These are phyloP conservation scores for Drosophila santomea DNA, from an alignment of 1,140 invertebrate species.

Conservation along the genomic window DNA sequence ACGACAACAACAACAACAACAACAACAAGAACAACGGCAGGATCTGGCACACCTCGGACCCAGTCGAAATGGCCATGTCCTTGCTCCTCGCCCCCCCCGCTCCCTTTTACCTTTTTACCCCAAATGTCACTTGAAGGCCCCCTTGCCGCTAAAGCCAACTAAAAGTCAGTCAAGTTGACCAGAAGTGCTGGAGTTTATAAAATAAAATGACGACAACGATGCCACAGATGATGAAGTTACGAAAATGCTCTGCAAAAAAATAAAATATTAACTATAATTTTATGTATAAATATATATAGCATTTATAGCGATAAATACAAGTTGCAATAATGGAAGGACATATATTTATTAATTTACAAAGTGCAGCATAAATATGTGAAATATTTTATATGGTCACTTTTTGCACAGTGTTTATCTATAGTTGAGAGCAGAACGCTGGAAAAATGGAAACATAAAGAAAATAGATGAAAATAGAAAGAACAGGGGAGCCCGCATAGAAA, in stretches of 20 bases:
- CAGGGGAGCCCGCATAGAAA: slow-evolving; percentile 54
- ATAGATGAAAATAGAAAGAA: slow-evolving; percentile 55
- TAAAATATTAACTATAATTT: no score
- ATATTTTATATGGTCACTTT: background rate
- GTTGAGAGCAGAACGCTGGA: slow-evolving; percentile 12
- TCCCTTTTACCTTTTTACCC: background rate
- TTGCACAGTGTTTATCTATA: background rate
- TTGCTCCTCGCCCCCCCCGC: background rate
- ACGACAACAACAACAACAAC: slow-evolving; percentile 15
- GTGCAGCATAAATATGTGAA: no score
- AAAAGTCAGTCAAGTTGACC: slow-evolving; percentile 82
- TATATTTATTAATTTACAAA: no score
- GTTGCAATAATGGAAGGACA: background rate
- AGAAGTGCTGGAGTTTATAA: slow-evolving; percentile 80
- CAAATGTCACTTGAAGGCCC: slow-evolving; percentile 7
- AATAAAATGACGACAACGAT: slow-evolving; percentile 71
- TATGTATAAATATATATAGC: no score
- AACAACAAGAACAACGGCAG: slow-evolving; percentile 21
- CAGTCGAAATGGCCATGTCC: slow-evolving; percentile 21
- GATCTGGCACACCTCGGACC: slow-evolving; percentile 62
- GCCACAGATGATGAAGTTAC: slow-evolving; percentile 26
- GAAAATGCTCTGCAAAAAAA: background rate
- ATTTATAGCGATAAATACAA: background rate
- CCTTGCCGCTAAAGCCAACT: slow-evolving; percentile 47
- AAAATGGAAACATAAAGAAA: slow-evolving; percentile 66